Evolutionary conservation across 2,888 invertebrate genomes (phyloP).

Genomic region (Taenaris catops): DNA sequence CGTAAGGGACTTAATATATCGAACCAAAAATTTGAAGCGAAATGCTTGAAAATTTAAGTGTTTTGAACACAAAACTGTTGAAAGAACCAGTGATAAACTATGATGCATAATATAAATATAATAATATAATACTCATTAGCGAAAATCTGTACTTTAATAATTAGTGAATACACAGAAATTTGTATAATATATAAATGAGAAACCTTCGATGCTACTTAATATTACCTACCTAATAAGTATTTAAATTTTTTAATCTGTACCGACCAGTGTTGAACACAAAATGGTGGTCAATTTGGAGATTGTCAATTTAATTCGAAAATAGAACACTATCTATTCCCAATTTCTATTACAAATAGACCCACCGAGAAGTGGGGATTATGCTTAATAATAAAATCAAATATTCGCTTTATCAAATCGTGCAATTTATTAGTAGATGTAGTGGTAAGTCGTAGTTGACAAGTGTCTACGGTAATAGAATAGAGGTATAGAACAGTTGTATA

Average conservation of each 20-base stretch:
- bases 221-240: conserved; percentile 17
- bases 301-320: conserved; percentile 40
- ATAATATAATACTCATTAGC: conserved; percentile 60
- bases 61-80: conserved; percentile 66
- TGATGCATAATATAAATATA: conserved; percentile 52
- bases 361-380: conserved; percentile 39
- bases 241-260: conserved; percentile 16
- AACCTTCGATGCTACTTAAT: conserved; percentile 17
- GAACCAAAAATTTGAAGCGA: conserved; percentile 77
- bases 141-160: conserved; percentile 23
- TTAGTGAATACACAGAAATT: conserved; percentile 17
- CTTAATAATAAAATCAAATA: conserved; percentile 40
- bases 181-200: conserved; percentile 10
- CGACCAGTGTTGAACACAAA: conserved; percentile 26
- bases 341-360: conserved; percentile 31
- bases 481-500: conserved; percentile 44
- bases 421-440: conserved; percentile 67
- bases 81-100: conserved; percentile 54
- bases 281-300: conserved; percentile 43
- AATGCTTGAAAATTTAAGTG: conserved; percentile 77
- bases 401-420: conserved; percentile 77
- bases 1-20: conserved; percentile 62
- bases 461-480: conserved; percentile 41
- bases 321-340: conserved; percentile 21
- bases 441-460: conserved; percentile 52